A percentile compares a stretch with the other conserved stretches of the same genome.
phyloP scores from a whole-genome alignment of 2,113 vertebrate genomes.

The Sprattus sprattus region DNA sequence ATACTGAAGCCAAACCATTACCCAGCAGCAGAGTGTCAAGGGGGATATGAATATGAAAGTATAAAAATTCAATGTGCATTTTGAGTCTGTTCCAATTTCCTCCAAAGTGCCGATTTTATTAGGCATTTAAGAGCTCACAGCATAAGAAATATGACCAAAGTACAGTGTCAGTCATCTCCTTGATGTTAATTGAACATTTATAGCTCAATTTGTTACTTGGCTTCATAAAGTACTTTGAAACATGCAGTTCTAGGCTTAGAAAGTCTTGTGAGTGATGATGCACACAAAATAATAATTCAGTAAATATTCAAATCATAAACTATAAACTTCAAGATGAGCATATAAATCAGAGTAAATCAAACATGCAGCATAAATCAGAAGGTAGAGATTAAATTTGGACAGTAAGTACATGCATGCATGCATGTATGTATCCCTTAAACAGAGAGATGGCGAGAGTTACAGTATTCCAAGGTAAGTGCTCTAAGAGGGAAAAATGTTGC shows the following conservation, averaged over 20 bases:
- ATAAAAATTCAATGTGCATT: background rate
- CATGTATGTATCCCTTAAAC: background rate
- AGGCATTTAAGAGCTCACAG: slow-evolving; percentile 1
- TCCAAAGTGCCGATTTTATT: slow-evolving; percentile 14
- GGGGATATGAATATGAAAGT: background rate
- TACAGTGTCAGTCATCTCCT: slow-evolving; percentile 1
- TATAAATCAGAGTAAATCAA: background rate
- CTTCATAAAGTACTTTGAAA: slow-evolving; percentile 7
- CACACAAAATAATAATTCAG: background rate
- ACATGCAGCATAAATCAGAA: background rate
- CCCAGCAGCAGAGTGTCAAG: background rate
- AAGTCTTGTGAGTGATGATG: background rate
- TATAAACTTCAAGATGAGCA: background rate
- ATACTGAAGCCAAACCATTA: background rate
- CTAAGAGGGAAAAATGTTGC: too few species aligned
- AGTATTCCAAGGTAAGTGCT: background rate
- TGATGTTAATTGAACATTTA: background rate
- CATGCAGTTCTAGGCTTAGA: background rate
- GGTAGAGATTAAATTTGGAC: background rate
- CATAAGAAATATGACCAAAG: background rate
- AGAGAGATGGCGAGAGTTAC: background rate
- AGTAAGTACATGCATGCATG: background rate
- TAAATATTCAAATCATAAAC: background rate
- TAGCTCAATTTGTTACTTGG: slow-evolving; percentile 7
- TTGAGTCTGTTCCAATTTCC: background rate